Evolutionary conservation across 2,113 vertebrate species (phyloP).

Genomic region (Lichenostomus cassidix): DNA sequence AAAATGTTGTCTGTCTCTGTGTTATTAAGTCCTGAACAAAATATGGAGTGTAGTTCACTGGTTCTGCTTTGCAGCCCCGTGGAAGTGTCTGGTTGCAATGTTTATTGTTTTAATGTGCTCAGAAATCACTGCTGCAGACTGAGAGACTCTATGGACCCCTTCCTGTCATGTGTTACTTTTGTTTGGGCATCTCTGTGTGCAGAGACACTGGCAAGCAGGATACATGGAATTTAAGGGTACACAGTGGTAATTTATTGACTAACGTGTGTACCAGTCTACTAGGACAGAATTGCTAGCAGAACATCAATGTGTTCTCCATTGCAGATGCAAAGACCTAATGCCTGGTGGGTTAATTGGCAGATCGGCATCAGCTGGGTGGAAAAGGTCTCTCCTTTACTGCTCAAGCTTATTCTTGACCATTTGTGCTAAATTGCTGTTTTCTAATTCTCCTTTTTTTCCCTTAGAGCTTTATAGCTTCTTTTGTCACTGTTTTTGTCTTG

Average conservation of each 20-base stretch:
- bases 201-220: background rate
- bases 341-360: background rate
- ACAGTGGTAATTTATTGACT: background rate
- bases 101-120: background rate
- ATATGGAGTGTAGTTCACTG: background rate
- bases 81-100: background rate
- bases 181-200: background rate
- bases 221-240: background rate
- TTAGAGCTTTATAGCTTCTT: background rate
- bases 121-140: background rate
- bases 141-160: background rate
- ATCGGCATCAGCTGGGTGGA: background rate
- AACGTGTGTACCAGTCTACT: background rate
- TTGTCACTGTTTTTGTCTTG: background rate
- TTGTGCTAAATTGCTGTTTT: background rate
- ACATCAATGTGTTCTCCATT: background rate
- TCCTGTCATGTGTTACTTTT: background rate
- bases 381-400: background rate
- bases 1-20: background rate
- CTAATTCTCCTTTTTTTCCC: background rate
- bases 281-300: background rate
- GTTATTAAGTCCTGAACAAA: background rate
- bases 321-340: background rate
- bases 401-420: background rate
- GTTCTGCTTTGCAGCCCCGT: background rate